Conservation (phyloP, 2,797 vertebrate genomes). For the Cryptoblepharus egeriae region DNA sequence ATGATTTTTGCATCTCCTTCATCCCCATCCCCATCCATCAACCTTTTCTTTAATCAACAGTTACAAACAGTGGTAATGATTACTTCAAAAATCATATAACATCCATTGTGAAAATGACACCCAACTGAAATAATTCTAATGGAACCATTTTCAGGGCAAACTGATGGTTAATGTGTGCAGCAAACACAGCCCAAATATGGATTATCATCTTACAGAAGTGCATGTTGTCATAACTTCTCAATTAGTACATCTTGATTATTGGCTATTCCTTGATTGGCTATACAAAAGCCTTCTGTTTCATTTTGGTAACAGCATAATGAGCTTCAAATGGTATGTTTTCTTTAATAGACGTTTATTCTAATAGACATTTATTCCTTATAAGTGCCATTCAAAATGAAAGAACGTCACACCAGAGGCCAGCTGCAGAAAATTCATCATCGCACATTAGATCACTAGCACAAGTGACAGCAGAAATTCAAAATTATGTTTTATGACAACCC, state of each 20-base stretch:
- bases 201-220: conserved; percentile 38
- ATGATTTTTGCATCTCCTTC: neutral
- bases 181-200: conserved; percentile 51
- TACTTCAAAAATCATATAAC: neutral
- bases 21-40: neutral
- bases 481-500: conserved; percentile 67
- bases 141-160: neutral
- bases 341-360: conserved; percentile 63
- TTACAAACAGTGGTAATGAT: neutral
- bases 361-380: conserved; percentile 54
- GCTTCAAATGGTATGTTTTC: conserved; percentile 53
- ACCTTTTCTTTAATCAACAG: neutral
- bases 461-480: conserved; percentile 72
- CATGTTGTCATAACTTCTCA: conserved; percentile 55
- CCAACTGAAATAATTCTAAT: conserved; percentile 43
- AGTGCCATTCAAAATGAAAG: conserved; percentile 47
- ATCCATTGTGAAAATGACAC: conserved; percentile 11
- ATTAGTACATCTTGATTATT: conserved; percentile 51
- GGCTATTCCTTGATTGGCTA: conserved; percentile 53
- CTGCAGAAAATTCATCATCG: conserved; percentile 66
- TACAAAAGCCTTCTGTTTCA: conserved; percentile 52
- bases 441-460: conserved; percentile 70
- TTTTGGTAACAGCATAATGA: conserved; percentile 54
- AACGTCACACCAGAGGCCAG: conserved; percentile 67
- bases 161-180: conserved; percentile 46